A percentile compares a stretch with the other conserved stretches of the same genome.
These are phyloP conservation scores for Drosophila quadrilineata DNA, from an alignment of 1,140 invertebrate species.

Conservation along the genomic window DNA sequence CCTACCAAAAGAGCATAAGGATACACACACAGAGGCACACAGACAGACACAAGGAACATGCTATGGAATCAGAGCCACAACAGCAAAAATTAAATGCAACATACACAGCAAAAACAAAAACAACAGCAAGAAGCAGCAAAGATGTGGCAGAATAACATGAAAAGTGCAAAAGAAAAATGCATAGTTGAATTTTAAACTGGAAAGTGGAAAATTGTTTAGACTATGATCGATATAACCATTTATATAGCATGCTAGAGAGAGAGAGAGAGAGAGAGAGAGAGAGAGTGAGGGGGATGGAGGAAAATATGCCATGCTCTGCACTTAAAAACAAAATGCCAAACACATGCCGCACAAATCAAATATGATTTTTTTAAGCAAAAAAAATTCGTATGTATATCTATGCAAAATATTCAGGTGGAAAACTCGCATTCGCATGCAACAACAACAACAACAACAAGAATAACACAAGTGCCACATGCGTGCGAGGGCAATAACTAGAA, in stretches of 20 bases:
- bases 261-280: constrained; percentile 39
- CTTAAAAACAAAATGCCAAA: constrained; percentile 55
- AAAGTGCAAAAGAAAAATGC: constrained; percentile 17
- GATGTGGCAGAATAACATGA: neutral
- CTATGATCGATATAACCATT: constrained; percentile 63
- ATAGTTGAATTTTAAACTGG: constrained; percentile 38
- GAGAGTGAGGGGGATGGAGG: constrained; percentile 28
- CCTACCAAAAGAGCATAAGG: constrained; percentile 17
- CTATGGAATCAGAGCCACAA: neutral
- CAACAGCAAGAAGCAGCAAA: constrained; percentile 24
- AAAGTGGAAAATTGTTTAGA: constrained; percentile 54
- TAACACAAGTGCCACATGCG: neutral
- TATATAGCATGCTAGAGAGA: constrained; percentile 54
- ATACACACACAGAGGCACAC: neutral
- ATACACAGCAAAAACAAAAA: constrained; percentile 5
- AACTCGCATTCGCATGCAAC: neutral
- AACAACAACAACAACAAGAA: neutral
- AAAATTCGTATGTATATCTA: too few relatives aligned
- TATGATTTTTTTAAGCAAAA: constrained; percentile 24
- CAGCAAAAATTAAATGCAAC: neutral
- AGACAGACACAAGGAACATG: constrained; percentile 1
- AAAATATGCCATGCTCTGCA: constrained; percentile 8
- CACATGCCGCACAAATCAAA: constrained; percentile 55
- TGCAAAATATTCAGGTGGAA: constrained; percentile 24
- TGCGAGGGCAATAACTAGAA: constrained; percentile 11